Evolutionary conservation across 1,140 invertebrate genomes (phyloP).

Genomic region (Zaprionus inermis): DNA sequence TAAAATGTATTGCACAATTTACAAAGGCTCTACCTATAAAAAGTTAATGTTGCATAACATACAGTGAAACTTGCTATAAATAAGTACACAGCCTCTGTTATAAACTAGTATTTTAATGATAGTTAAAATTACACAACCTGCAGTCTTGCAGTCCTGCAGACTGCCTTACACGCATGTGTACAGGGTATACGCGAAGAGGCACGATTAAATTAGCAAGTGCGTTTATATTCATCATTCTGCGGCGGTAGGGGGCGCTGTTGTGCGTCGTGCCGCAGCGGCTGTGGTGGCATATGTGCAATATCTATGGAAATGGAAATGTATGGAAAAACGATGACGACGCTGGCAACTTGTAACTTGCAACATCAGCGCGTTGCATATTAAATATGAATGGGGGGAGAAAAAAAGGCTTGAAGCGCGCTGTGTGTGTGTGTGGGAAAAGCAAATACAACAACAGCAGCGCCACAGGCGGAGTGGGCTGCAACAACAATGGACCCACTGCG

Average conservation of each 20-base stretch:
- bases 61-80: no score
- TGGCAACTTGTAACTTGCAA: constrained; percentile 66
- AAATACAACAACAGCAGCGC: constrained; percentile 44
- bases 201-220: constrained; percentile 76
- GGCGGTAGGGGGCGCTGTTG: constrained; percentile 15
- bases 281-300: constrained; percentile 56
- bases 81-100: no score
- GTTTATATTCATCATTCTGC: constrained; percentile 19
- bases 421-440: constrained; percentile 40
- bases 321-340: constrained; percentile 55
- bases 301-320: constrained; percentile 42
- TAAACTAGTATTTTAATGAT: no score
- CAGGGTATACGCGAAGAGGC: constrained; percentile 27
- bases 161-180: background rate
- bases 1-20: no score
- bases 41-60: no score
- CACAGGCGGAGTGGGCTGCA: constrained; percentile 53
- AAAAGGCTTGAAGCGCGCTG: constrained; percentile 39
- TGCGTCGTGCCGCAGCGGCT: background rate
- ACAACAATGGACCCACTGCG: constrained; percentile 10
- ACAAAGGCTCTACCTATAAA: background rate
- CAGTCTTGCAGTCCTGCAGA: background rate
- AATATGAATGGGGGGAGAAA: constrained; percentile 38
- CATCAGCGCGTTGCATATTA: constrained; percentile 76
- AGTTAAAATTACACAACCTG: background rate